Conservation (phyloP, 2,888 invertebrate genomes). For the Papilio protenor region DNA sequence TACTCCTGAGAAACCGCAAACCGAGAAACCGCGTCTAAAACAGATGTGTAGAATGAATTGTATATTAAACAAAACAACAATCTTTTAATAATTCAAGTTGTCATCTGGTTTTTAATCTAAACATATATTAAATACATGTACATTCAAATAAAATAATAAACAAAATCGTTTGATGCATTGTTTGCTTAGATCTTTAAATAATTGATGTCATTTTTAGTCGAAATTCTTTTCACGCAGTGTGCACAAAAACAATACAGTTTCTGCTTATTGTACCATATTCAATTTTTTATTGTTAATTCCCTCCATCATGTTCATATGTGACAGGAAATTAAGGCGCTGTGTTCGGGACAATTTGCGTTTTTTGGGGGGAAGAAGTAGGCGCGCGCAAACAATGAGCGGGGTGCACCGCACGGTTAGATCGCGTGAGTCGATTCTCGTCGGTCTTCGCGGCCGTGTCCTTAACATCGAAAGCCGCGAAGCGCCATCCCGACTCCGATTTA, state of each 20-base stretch:
- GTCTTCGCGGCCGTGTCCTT: too few relatives aligned
- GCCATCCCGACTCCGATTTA: too few relatives aligned
- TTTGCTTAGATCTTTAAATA: slow-evolving; percentile 5
- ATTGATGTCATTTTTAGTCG: not conserved
- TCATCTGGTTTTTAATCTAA: not conserved
- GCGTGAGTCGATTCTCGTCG: too few relatives aligned
- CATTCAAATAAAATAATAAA: not conserved
- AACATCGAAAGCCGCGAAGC: too few relatives aligned
- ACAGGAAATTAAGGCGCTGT: slow-evolving; percentile 11
- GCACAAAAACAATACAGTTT: slow-evolving; percentile 18
- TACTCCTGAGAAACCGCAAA: too few relatives aligned
- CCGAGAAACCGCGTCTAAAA: too few relatives aligned
- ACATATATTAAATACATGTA: not conserved
- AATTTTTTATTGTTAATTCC: not conserved
- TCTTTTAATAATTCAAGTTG: not conserved
- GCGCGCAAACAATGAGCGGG: too few relatives aligned
- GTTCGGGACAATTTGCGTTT: too few relatives aligned
- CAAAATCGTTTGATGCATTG: not conserved
- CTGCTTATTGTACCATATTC: not conserved
- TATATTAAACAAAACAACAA: not conserved
- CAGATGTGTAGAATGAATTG: too few relatives aligned
- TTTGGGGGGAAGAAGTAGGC: too few relatives aligned
- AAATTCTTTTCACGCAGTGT: slow-evolving; percentile 20
- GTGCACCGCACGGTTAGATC: too few relatives aligned
- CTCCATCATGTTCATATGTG: not conserved